Evolutionary conservation across 2,797 vertebrate genomes (phyloP).

Genomic region (Xiphophorus birchmanni): DNA sequence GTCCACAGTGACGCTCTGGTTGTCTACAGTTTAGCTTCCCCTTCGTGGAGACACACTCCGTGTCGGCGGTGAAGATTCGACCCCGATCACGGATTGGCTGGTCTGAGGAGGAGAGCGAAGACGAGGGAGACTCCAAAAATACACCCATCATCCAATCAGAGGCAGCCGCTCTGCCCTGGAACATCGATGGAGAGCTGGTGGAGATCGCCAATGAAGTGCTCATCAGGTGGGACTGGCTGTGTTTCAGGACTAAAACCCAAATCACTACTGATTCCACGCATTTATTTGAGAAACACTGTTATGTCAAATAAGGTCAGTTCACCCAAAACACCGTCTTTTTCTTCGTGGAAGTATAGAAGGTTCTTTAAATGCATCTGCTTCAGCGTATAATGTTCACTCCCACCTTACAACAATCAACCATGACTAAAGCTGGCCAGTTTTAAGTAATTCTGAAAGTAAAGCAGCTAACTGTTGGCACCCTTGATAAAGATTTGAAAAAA

Average conservation of each 20-base stretch:
- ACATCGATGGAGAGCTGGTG: slow-evolving; percentile 93
- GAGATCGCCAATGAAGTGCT: slow-evolving; percentile 85
- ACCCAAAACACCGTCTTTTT: neutral
- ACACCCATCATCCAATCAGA: slow-evolving; percentile 75
- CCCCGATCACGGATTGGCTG: slow-evolving; percentile 56
- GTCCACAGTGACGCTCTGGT: slow-evolving; percentile 13
- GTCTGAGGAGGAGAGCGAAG: slow-evolving; percentile 61
- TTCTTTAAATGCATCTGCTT: neutral
- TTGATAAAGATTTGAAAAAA: neutral
- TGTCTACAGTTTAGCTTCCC: slow-evolving; percentile 89
- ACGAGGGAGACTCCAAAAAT: slow-evolving; percentile 62
- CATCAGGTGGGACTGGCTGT: slow-evolving; percentile 76
- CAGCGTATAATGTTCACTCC: neutral
- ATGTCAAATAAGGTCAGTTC: neutral
- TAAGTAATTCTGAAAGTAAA: neutral
- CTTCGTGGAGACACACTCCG: slow-evolving; percentile 89
- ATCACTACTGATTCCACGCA: too few species aligned
- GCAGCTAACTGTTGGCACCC: neutral
- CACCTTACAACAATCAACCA: neutral
- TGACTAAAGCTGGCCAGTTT: neutral
- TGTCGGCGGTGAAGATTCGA: slow-evolving; percentile 86
- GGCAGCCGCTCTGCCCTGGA: slow-evolving; percentile 85
- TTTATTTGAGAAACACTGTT: neutral
- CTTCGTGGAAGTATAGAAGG: neutral
- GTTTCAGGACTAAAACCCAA: neutral